Conservation (phyloP, 2,888 invertebrate species). For the Galerucella pusilla region DNA sequence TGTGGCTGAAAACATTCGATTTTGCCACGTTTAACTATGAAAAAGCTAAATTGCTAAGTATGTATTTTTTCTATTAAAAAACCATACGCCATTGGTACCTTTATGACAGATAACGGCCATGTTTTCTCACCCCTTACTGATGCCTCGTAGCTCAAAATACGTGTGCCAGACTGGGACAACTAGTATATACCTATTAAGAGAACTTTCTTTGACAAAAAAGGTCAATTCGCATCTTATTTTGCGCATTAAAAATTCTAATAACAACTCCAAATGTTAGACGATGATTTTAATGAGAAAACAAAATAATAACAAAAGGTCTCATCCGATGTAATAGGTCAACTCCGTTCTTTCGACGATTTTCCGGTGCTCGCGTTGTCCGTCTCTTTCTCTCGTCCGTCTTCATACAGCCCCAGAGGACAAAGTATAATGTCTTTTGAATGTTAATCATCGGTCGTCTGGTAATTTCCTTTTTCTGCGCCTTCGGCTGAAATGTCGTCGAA, state of each 20-base stretch:
- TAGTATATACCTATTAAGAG: no score
- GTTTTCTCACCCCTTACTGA: no score
- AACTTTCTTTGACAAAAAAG: neutral
- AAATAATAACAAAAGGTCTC: conserved; percentile 32
- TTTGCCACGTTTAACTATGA: no score
- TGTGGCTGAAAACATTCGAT: no score
- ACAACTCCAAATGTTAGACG: neutral
- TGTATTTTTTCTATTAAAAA: no score
- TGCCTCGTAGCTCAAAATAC: no score
- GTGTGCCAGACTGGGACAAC: no score
- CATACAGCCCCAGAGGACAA: conserved; percentile 41
- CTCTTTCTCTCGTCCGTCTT: conserved; percentile 31
- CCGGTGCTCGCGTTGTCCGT: conserved; percentile 19
- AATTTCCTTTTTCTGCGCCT: conserved; percentile 43
- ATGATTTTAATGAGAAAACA: conserved; percentile 20
- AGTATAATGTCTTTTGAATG: conserved; percentile 53
- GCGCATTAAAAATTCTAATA: neutral
- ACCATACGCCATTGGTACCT: no score
- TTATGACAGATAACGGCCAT: no score
- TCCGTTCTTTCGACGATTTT: conserved; percentile 12
- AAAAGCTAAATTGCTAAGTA: no score
- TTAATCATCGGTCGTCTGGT: conserved; percentile 49
- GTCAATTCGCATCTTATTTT: neutral
- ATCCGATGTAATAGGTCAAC: conserved; percentile 26
- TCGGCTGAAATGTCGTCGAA: conserved; percentile 20